Percentiles rank a stretch among this genome's conserved stretches.
Conservation (phyloP, 2,888 invertebrate genomes). For the Thyatira batis region DNA sequence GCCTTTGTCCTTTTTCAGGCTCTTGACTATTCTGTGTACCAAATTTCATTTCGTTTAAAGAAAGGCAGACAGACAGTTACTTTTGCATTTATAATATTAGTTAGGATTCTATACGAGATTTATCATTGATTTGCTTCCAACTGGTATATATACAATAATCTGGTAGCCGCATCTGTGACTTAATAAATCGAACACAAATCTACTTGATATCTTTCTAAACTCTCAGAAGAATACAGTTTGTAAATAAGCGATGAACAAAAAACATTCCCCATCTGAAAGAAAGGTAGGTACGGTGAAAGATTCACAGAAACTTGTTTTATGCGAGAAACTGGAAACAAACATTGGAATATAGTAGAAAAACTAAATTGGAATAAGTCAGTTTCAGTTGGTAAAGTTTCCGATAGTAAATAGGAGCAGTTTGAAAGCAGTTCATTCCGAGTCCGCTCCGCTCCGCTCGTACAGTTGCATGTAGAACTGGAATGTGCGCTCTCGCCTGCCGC, state of each 20-base stretch:
- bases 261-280: not conserved
- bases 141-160: too few species aligned
- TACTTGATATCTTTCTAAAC: not conserved
- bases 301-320: slow-evolving; percentile 1
- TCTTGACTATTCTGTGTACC: too few species aligned
- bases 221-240: not conserved
- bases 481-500: too few species aligned
- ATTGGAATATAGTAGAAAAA: not conserved
- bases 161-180: too few species aligned
- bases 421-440: not conserved
- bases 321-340: not conserved
- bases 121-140: too few species aligned
- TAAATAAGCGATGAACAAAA: not conserved
- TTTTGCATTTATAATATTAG: too few species aligned
- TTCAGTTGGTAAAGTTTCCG: not conserved
- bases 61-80: too few species aligned
- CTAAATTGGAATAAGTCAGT: slow-evolving; percentile 3
- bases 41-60: too few species aligned
- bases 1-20: too few species aligned
- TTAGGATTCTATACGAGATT: too few species aligned
- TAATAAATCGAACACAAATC: too few species aligned
- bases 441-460: not conserved
- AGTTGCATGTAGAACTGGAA: not conserved
- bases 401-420: not conserved
- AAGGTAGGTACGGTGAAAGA: not conserved